Percentiles rank a stretch among this genome's conserved stretches.
Evolutionary conservation across 2,797 vertebrate genomes (phyloP).

Genomic region (Anolis apletophallus): DNA sequence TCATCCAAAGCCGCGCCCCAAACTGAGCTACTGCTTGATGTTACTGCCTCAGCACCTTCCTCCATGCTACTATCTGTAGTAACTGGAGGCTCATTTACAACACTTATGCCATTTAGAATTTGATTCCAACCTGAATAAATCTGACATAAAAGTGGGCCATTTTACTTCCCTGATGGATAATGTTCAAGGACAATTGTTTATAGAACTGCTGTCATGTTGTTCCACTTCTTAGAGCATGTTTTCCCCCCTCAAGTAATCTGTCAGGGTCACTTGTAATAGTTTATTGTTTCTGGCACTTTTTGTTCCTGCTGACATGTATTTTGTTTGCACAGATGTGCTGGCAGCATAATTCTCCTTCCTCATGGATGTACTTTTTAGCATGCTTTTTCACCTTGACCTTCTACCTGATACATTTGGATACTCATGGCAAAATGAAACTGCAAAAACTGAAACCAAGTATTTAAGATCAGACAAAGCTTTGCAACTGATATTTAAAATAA

Average conservation of each 20-base stretch:
- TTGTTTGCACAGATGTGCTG: background rate
- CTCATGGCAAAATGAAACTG: background rate
- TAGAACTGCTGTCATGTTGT: background rate
- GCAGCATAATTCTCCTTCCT: constrained; percentile 4
- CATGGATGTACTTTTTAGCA: background rate
- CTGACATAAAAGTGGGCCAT: no score
- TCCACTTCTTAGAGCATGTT: background rate
- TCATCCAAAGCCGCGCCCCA: no score
- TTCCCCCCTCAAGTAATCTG: background rate
- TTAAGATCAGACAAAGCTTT: background rate
- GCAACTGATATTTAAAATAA: background rate
- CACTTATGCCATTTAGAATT: no score
- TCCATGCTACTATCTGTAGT: no score
- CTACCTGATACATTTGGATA: background rate
- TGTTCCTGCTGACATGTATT: background rate
- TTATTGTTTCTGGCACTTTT: constrained; percentile 13
- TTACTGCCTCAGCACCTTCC: no score
- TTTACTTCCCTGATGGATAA: background rate
- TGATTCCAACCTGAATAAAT: no score
- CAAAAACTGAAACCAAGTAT: background rate
- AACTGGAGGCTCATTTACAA: no score
- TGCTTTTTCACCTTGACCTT: background rate
- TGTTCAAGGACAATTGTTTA: no score
- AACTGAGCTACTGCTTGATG: no score
- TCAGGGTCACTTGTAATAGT: background rate